These are phyloP conservation scores for Drosophila kokeensis DNA, from an alignment of 2,888 invertebrate genomes.

Conservation along the genomic window DNA sequence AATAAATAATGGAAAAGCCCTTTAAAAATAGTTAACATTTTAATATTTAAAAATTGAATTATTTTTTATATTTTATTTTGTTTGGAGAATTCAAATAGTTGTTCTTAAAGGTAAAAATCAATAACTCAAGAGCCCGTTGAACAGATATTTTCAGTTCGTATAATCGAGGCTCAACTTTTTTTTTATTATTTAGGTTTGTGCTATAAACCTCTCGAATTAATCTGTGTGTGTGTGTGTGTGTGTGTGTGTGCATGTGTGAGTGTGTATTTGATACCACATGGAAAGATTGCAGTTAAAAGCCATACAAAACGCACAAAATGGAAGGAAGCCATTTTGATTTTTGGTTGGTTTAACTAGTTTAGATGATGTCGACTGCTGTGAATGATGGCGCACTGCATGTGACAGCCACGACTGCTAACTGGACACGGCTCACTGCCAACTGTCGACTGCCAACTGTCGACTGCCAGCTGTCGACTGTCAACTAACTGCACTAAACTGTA, in stretches of 20 bases:
- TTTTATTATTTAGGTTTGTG: too few species aligned
- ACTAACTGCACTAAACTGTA: conserved; percentile 56
- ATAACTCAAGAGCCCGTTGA: too few species aligned
- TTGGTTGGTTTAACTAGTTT: neutral
- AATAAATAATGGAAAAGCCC: too few species aligned
- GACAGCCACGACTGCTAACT: conserved; percentile 45
- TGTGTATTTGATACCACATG: neutral
- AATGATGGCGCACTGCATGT: conserved; percentile 54
- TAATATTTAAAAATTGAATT: too few species aligned
- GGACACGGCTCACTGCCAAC: conserved; percentile 15
- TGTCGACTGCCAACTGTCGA: conserved; percentile 8
- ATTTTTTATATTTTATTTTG: too few species aligned
- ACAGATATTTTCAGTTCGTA: too few species aligned
- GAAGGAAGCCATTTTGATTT: conserved; percentile 7
- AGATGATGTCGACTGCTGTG: conserved; percentile 18
- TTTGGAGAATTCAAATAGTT: too few species aligned
- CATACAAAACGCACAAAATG: conserved; percentile 4
- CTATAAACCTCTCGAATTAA: neutral
- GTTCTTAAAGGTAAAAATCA: too few species aligned
- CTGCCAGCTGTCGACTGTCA: conserved; percentile 29
- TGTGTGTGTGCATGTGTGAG: neutral
- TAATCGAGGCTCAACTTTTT: too few species aligned
- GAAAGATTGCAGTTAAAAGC: conserved; percentile 9
- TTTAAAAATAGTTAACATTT: too few species aligned
- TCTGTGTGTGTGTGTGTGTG: neutral